Conservation (phyloP, 2,113 vertebrate genomes). For the Festucalex cinctus region DNA sequence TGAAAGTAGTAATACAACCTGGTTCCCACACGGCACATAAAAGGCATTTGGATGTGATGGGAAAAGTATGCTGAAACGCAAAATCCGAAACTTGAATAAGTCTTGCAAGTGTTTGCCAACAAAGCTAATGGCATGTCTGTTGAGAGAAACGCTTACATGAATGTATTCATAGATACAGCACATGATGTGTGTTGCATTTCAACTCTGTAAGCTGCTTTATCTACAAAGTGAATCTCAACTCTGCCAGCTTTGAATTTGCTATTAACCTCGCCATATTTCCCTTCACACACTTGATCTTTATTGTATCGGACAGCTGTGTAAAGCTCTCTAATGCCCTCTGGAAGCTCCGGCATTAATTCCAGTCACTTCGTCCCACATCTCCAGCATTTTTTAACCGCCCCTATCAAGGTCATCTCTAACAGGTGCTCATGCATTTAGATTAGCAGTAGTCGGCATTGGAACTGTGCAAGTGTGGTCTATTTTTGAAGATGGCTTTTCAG, state of each 20-base stretch:
- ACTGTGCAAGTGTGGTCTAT: slow-evolving; percentile 5
- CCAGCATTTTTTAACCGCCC: not conserved
- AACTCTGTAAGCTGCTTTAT: not conserved
- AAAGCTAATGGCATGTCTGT: not conserved
- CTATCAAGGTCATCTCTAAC: slow-evolving; percentile 56
- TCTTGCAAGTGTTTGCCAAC: not conserved
- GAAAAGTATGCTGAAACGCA: not conserved
- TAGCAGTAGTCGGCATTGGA: slow-evolving; percentile 42
- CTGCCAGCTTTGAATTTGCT: too few species aligned
- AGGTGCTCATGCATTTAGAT: slow-evolving; percentile 46
- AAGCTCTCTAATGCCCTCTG: slow-evolving; percentile 9
- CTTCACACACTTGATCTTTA: slow-evolving; percentile 1
- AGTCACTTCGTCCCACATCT: slow-evolving; percentile 29
- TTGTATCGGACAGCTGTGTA: slow-evolving; percentile 27
- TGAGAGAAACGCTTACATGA: not conserved
- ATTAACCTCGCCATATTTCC: not conserved
- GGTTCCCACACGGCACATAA: not conserved
- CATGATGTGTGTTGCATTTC: not conserved
- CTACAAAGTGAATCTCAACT: not conserved
- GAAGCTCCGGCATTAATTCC: slow-evolving; percentile 16
- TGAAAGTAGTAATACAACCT: not conserved
- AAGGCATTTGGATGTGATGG: not conserved
- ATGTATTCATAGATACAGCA: not conserved
- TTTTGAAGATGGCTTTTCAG: not conserved
- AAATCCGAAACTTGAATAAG: not conserved